Conservation (phyloP, 2,888 invertebrate genomes). For the Margaritifera margaritifera region DNA sequence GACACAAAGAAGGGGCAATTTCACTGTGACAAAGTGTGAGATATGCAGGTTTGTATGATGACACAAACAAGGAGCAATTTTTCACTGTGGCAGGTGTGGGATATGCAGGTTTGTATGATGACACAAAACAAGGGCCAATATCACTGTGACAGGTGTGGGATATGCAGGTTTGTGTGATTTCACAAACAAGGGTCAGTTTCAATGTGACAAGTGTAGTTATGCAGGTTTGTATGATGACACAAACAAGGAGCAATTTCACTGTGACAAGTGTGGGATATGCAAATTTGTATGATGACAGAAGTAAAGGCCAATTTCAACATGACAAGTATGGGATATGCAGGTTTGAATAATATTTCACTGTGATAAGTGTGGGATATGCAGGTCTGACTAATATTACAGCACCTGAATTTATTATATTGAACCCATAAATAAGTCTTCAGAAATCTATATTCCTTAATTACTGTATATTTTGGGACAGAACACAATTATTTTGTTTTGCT, state of each 20-base stretch:
- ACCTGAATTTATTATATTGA: no score
- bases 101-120: constrained; percentile 81
- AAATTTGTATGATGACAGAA: constrained; percentile 72
- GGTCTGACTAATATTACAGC: no score
- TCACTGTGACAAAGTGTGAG: no score
- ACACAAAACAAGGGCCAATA: not conserved
- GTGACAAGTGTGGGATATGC: constrained; percentile 91
- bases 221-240: constrained; percentile 87
- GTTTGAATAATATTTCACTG: no score
- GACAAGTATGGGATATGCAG: no score
- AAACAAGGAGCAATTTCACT: constrained; percentile 92
- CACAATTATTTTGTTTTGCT: no score
- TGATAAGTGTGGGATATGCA: no score
- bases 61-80: constrained; percentile 91
- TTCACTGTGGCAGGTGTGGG: constrained; percentile 92
- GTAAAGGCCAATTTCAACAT: not conserved
- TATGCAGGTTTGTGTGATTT: constrained; percentile 79
- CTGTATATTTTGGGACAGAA: no score
- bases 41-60: constrained; percentile 84
- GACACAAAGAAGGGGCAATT: no score
- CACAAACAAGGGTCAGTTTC: not conserved
- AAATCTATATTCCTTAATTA: no score
- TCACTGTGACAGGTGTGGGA: constrained; percentile 92
- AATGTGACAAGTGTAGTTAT: not conserved
- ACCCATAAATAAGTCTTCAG: no score